Evolutionary conservation across 2,113 vertebrate genomes (phyloP).

Genomic region (Phyllostomus discolor): DNA sequence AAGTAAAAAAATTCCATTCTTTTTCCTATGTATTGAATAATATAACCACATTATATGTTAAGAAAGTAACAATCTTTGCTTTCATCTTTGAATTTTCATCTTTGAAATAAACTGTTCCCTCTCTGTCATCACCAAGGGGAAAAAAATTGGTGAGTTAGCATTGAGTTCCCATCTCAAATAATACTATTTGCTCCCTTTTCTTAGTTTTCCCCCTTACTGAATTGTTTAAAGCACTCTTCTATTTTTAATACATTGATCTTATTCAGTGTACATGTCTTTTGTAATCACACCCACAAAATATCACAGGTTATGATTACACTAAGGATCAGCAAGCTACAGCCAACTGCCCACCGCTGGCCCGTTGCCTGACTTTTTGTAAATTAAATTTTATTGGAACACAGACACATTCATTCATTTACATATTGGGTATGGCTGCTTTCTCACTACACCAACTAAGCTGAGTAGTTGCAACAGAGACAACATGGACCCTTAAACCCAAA

Average conservation of each 20-base stretch:
- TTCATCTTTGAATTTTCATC: background rate
- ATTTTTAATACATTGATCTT: background rate
- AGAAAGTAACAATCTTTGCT: background rate
- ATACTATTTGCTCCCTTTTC: background rate
- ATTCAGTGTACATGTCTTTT: background rate
- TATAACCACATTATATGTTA: background rate
- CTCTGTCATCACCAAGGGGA: background rate
- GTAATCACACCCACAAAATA: background rate
- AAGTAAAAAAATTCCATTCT: background rate
- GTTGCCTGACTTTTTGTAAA: background rate
- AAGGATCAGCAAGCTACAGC: background rate
- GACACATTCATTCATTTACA: background rate
- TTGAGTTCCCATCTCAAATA: background rate
- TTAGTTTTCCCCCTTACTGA: background rate
- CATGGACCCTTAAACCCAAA: background rate
- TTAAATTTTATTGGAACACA: constrained; percentile 37
- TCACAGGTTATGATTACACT: background rate
- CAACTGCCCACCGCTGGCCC: background rate
- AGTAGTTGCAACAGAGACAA: background rate
- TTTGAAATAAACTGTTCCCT: background rate
- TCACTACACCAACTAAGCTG: background rate
- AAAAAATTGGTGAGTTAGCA: background rate
- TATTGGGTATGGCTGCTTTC: background rate
- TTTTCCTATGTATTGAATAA: background rate
- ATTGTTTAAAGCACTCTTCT: background rate